Evolutionary conservation across 2,113 vertebrate species (phyloP), one percentile per base, ranked within the genome.

Genomic region (Oryzias javanicus): DNA sequence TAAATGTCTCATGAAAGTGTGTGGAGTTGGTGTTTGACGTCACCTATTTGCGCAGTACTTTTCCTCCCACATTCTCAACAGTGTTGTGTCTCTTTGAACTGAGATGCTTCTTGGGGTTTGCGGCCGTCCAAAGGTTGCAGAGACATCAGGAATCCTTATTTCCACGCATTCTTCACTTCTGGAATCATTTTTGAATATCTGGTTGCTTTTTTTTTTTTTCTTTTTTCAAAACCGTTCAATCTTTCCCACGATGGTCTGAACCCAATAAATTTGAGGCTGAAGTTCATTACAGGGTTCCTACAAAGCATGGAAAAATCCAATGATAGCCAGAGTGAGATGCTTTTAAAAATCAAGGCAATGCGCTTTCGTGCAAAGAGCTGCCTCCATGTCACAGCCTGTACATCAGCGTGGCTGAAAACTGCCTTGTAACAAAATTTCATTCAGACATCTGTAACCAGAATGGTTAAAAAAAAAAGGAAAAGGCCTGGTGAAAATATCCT

Each of bases 211-310:
- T 64, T 45, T 19, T 35, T 55, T 64, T 49, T 35, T 24, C 55
- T 25, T 49, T 57, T 29, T 22, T 45, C 59, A 56, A 61, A 61
- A 61, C 29, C 14, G 25, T 48, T 53, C 49, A 20, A 20, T 63
- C 42, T 52, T 53, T 63, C 29, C 42, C 49, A 45, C 41, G 29
- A 49, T 41, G 40, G 27, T 46, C 44, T 35, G 50, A 18, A 51
- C 55, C 17, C 45, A 53, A 64, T 14, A 60, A 27, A 44, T 55
- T 66, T 46, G n/a, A 20, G 56, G 56, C 61, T 64, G 54, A 24
- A 46, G 50, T 53, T 63, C 50, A 64, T 52, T 53, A 46, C 49
- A 17, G 60, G 25, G 25, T 48, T 59, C 27, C 56, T 59, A 18
- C 56, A 48, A 24, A 51, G 49, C 22, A 62, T 44, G 60, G 22